phyloP scores from a whole-genome alignment of 2,888 invertebrate species.

The Gibbula magus region DNA sequence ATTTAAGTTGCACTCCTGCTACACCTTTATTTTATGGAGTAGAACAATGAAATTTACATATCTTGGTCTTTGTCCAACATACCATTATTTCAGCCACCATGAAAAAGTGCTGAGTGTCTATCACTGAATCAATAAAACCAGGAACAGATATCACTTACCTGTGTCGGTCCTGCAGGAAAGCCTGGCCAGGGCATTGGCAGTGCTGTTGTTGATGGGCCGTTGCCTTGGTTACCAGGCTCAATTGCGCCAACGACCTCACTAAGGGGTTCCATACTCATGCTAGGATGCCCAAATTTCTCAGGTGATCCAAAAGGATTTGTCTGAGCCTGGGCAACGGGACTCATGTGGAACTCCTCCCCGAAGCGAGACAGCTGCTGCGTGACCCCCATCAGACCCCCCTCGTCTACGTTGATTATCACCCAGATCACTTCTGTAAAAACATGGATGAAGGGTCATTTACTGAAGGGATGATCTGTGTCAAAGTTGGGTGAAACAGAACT shows the following conservation, averaged over 20 bases:
- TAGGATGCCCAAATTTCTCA: constrained; percentile 34
- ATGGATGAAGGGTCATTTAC: too few relatives aligned
- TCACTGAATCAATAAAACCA: too few relatives aligned
- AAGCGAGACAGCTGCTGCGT: constrained; percentile 85
- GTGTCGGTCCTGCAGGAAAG: constrained; percentile 14
- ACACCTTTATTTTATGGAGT: too few relatives aligned
- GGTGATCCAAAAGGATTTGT: constrained; percentile 63
- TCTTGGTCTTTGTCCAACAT: too few relatives aligned
- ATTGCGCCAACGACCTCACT: constrained; percentile 9
- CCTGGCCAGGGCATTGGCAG: constrained; percentile 32
- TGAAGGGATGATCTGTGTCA: too few relatives aligned
- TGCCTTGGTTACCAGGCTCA: neutral
- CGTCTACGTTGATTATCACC: constrained; percentile 88
- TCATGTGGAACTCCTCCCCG: constrained; percentile 67
- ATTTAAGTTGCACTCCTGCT: too few relatives aligned
- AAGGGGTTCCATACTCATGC: constrained; percentile 17
- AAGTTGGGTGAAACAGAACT: too few relatives aligned
- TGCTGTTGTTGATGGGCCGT: constrained; percentile 31
- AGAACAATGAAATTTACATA: too few relatives aligned
- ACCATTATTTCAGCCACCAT: too few relatives aligned
- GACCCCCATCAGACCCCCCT: constrained; percentile 86
- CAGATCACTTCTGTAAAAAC: constrained; percentile 83
- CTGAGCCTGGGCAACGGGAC: constrained; percentile 37
- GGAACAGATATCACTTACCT: neutral
- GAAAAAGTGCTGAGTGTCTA: too few relatives aligned